Evolutionary conservation across 2,797 vertebrate species (phyloP).

Genomic region (Lerista edwardsae): DNA sequence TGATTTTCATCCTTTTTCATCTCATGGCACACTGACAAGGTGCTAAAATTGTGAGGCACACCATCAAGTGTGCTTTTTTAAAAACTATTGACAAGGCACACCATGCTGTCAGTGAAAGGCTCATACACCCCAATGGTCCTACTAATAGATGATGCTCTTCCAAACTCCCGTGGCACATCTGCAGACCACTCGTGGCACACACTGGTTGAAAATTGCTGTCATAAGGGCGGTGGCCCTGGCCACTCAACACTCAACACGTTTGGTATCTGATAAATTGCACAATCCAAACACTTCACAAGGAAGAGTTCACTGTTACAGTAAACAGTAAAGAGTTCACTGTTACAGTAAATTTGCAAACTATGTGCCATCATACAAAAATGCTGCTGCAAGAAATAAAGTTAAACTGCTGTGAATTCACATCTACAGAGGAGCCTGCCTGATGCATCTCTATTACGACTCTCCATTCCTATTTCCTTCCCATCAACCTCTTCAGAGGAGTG

Average conservation of each 20-base stretch:
- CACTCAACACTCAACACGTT: background rate
- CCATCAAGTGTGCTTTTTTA: too few relatives aligned
- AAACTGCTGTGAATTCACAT: background rate
- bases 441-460: background rate
- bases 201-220: too few relatives aligned
- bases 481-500: background rate
- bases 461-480: background rate
- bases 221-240: background rate
- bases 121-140: too few relatives aligned
- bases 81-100: too few relatives aligned
- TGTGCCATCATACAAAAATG: background rate
- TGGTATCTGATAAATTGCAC: background rate
- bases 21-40: too few relatives aligned
- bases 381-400: background rate
- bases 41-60: too few relatives aligned
- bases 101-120: too few relatives aligned
- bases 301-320: background rate
- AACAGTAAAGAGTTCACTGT: background rate
- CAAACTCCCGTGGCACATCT: too few relatives aligned
- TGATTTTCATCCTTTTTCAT: too few relatives aligned
- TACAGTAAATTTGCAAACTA: background rate
- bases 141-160: too few relatives aligned
- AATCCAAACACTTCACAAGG: background rate
- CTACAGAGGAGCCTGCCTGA: background rate
- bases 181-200: too few relatives aligned